Base-by-base conservation (phyloP, 1,140 invertebrate species). In the Cydia fagiglandana region DNA sequence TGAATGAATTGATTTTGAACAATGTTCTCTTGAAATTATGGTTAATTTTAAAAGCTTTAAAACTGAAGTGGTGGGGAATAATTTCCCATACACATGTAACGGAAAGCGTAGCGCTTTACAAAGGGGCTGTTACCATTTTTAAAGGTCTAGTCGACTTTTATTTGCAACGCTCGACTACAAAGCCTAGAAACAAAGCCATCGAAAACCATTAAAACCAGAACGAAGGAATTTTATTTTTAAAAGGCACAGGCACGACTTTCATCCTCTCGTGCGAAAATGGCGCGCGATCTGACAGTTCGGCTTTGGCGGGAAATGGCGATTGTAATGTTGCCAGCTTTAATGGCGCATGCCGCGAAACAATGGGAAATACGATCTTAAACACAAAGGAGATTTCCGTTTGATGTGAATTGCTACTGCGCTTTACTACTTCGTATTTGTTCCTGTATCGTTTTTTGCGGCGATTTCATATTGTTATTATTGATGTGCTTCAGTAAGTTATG, bases 321-420 rank as follows among this genome's bases (percentile, higher is more conserved):
- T 86, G 56, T 61, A 61, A 61, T 61, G 87, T 86, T 86, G 86
- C 86, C 85, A 83, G 80, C 86, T 70, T 38, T 89, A 91, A 91
- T 91, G 89, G 88, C 80, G 81, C 83, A 80, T 84, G 79, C 82
- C 81, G 76, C 81, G 83, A 86, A 89, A 91, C 89, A 91, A 91
- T 88, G 83, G 84, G 78, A 85, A 88, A 87, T 78, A 77, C 79
- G 83, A 84, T 80, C 85, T 85, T 83, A 84, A 82, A 80, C 87
- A 89, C 84, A 89, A 87, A 88, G 85, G 78, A 84, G 77, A 81
- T 84, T 87, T 84, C 79, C 86, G 87, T 90, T 91, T 90, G 86
- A 90, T 87, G 87, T 87, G 83, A 81, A 88, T 87, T 83, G 85
- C 82, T 84, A 78, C 84, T 80, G 84, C 79, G 81, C 83, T 82